These are phyloP conservation scores for Dipodomys stephensi DNA, from an alignment of 2,113 vertebrate genomes.

Conservation along the genomic window DNA sequence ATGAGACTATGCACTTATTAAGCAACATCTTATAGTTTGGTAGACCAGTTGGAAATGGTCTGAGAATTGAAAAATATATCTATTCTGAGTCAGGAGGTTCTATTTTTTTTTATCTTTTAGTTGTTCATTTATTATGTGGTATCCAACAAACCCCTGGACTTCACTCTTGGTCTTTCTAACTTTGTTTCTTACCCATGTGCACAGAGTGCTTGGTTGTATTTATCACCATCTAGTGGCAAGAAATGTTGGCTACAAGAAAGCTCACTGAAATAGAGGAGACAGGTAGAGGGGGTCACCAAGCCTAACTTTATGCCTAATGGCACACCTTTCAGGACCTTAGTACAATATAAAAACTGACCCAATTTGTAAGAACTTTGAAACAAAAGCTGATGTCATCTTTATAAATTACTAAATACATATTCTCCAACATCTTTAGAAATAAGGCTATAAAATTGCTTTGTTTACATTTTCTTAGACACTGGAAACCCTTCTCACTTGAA, in stretches of 20 bases:
- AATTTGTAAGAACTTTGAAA: neutral
- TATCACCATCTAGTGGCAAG: constrained; percentile 66
- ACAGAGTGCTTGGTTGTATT: constrained; percentile 29
- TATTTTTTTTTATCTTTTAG: neutral
- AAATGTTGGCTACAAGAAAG: neutral
- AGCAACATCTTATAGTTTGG: too few species aligned
- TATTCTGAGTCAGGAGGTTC: neutral
- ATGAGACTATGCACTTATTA: neutral
- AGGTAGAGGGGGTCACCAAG: neutral
- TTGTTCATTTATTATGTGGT: neutral
- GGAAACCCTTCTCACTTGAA: neutral
- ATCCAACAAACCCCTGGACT: neutral
- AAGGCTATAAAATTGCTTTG: neutral
- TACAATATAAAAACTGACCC: neutral
- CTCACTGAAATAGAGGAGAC: neutral
- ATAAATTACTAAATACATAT: neutral
- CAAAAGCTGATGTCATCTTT: neutral
- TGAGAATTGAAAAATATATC: neutral
- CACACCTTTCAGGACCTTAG: neutral
- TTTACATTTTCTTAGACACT: neutral
- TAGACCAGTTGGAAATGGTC: neutral
- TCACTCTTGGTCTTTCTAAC: neutral
- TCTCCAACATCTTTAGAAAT: neutral
- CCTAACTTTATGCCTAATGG: neutral
- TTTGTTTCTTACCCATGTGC: neutral